Conservation (phyloP, 1,140 invertebrate species). For the Triops longicaudatus region DNA sequence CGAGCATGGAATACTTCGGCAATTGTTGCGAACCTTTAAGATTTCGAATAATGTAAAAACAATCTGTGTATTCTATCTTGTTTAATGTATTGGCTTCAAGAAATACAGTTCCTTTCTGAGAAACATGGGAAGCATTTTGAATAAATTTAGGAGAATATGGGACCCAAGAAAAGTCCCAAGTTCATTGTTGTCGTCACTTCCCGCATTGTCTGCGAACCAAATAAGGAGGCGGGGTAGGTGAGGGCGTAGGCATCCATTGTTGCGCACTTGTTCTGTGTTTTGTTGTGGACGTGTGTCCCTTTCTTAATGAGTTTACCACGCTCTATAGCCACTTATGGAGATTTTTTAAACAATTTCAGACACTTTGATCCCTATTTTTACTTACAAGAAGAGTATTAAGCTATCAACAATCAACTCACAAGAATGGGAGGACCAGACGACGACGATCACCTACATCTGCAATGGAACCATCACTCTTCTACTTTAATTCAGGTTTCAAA, state of each 20-base stretch:
- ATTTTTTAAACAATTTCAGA: not conserved
- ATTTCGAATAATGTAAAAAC: too few relatives aligned
- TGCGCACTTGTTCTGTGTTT: constrained; percentile 11
- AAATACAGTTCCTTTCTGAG: too few relatives aligned
- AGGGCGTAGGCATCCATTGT: not conserved
- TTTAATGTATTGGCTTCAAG: too few relatives aligned
- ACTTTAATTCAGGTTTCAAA: not conserved
- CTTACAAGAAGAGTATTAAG: too few relatives aligned
- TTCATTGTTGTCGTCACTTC: constrained; percentile 1
- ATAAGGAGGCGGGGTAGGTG: not conserved
- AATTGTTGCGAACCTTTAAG: too few relatives aligned
- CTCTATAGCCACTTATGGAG: not conserved
- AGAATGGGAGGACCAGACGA: not conserved
- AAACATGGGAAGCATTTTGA: not conserved
- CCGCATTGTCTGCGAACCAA: constrained; percentile 1
- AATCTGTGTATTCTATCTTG: too few relatives aligned
- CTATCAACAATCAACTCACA: not conserved
- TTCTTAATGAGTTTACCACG: not conserved
- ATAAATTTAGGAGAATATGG: not conserved
- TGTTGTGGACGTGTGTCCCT: not conserved
- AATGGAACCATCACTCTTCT: not conserved
- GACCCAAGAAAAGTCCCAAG: not conserved
- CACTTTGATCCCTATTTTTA: too few relatives aligned
- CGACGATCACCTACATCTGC: not conserved
- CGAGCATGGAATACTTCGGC: too few relatives aligned